Conservation (phyloP, 1,140 invertebrate genomes). For the Bombus vancouverensis region DNA sequence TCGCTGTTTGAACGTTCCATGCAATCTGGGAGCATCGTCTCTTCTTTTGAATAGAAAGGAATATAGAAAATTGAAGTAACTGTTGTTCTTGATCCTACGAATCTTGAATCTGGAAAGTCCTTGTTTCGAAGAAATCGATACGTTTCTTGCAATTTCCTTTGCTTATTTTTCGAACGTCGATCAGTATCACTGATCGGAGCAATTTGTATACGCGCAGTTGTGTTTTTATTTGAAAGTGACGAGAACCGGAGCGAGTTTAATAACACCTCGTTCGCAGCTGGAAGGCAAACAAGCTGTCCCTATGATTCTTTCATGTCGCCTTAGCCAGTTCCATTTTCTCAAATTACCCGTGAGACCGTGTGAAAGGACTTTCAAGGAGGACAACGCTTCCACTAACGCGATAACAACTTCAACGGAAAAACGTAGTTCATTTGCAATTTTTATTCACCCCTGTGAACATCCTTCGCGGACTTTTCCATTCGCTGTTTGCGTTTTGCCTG, state of each 20-base stretch:
- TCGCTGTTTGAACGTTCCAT: background rate
- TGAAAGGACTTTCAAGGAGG: background rate
- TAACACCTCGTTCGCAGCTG: background rate
- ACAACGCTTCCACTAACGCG: conserved; percentile 17
- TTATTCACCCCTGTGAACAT: background rate
- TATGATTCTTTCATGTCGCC: conserved; percentile 30
- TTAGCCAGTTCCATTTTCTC: background rate
- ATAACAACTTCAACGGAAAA: conserved; percentile 30
- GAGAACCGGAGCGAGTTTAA: background rate
- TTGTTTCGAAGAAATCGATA: background rate
- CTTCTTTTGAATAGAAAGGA: background rate
- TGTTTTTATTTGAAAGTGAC: background rate
- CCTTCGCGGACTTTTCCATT: no score
- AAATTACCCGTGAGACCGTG: conserved; percentile 33
- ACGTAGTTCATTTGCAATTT: conserved; percentile 30
- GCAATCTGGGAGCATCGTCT: background rate
- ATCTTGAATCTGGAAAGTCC: background rate
- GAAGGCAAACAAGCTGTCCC: conserved; percentile 3
- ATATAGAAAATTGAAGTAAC: background rate
- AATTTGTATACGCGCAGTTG: background rate
- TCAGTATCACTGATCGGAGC: background rate
- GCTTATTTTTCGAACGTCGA: background rate
- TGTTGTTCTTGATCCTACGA: background rate
- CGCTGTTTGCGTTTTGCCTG: background rate
- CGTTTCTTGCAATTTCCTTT: background rate